Evolutionary conservation across 2,797 vertebrate genomes (phyloP).

Genomic region (Chaunax sp.): DNA sequence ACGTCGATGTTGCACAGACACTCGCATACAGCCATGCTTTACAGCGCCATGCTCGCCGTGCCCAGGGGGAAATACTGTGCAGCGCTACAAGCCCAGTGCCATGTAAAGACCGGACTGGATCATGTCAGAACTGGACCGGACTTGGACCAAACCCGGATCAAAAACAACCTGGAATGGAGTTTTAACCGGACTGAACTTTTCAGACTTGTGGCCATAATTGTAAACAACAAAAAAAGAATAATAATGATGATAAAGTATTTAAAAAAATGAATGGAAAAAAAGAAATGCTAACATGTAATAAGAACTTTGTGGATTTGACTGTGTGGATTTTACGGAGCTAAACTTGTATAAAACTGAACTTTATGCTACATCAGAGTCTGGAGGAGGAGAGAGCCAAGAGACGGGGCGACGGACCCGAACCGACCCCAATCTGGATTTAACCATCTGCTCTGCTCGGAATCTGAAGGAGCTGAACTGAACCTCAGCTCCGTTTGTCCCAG

Average conservation of each 20-base stretch:
- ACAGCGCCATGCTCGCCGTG: slow-evolving; percentile 59
- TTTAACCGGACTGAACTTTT: slow-evolving; percentile 61
- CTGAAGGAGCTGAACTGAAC: slow-evolving; percentile 2
- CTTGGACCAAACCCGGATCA: slow-evolving; percentile 72
- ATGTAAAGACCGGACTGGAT: slow-evolving; percentile 77
- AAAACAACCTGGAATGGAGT: slow-evolving; percentile 49
- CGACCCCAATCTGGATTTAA: slow-evolving; percentile 1
- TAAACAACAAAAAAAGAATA: slow-evolving; percentile 65
- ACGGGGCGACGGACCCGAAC: slow-evolving; percentile 1
- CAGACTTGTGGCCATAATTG: slow-evolving; percentile 78
- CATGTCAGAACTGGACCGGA: slow-evolving; percentile 68
- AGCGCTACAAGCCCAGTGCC: slow-evolving; percentile 83
- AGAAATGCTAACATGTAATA: slow-evolving; percentile 69
- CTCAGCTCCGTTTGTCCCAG: background rate
- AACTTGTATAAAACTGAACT: slow-evolving; percentile 71
- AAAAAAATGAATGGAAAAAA: slow-evolving; percentile 66
- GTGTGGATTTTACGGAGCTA: slow-evolving; percentile 58
- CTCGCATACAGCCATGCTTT: slow-evolving; percentile 68
- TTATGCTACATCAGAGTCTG: slow-evolving; percentile 55
- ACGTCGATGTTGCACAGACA: slow-evolving; percentile 51
- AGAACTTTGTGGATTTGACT: slow-evolving; percentile 66
- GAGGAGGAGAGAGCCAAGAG: slow-evolving; percentile 53
- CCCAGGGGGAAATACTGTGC: slow-evolving; percentile 77
- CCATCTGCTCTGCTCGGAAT: background rate
- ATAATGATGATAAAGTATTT: slow-evolving; percentile 62